phyloP scores from a whole-genome alignment of 2,888 invertebrate species.

The Archips xylosteana region DNA sequence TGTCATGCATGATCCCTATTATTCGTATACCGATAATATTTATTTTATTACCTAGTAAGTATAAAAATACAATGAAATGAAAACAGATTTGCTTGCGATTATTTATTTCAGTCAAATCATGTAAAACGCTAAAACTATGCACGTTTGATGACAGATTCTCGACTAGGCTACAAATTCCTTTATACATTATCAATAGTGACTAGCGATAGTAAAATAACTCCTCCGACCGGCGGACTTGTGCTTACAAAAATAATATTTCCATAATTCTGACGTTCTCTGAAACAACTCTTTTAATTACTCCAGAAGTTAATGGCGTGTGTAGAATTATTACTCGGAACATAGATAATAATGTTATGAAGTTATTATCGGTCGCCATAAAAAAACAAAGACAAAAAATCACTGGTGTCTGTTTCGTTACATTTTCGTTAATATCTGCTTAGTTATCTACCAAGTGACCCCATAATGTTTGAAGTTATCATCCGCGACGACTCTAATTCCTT shows the following conservation, averaged over 20 bases:
- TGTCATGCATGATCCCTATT: too few species aligned
- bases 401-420: neutral
- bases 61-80: slow-evolving; percentile 5
- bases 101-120: slow-evolving; percentile 71
- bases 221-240: slow-evolving; percentile 8
- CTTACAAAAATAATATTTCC: slow-evolving; percentile 39
- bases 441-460: neutral
- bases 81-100: slow-evolving; percentile 54
- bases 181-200: slow-evolving; percentile 12
- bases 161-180: slow-evolving; percentile 47
- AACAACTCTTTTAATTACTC: neutral
- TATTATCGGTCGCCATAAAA: neutral
- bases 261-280: neutral
- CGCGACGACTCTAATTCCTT: neutral
- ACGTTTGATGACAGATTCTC: slow-evolving; percentile 39
- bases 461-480: neutral
- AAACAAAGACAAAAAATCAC: neutral
- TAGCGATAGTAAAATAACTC: slow-evolving; percentile 12
- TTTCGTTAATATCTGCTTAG: neutral
- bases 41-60: neutral
- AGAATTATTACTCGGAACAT: neutral
- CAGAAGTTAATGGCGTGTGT: neutral
- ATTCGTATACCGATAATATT: too few species aligned
- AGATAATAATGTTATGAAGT: neutral
- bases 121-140: slow-evolving; percentile 51